phyloP scores from a whole-genome alignment of 2,888 invertebrate species.

The Apamea sordens region DNA sequence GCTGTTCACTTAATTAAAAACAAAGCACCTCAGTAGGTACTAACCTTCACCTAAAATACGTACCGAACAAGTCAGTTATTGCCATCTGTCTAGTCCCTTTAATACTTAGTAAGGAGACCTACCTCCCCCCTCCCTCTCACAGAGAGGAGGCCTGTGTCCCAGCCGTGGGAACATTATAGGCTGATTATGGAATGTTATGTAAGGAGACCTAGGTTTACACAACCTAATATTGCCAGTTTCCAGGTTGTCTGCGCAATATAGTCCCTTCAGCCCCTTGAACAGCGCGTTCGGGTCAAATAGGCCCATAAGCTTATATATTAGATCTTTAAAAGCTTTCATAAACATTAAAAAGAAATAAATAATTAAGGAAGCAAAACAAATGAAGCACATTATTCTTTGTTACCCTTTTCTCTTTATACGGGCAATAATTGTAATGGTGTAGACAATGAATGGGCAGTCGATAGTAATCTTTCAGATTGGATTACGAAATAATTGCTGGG shows the following conservation, averaged over 20 bases:
- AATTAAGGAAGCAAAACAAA: conserved; percentile 20
- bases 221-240: conserved; percentile 4
- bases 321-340: neutral
- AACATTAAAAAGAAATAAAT: conserved; percentile 32
- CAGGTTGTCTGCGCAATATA: neutral
- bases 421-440: conserved; percentile 21
- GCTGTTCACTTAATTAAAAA: neutral
- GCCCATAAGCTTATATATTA: conserved; percentile 6
- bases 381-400: conserved; percentile 11
- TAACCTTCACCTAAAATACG: neutral
- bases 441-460: conserved; percentile 26
- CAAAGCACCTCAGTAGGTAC: neutral
- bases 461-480: conserved; percentile 44
- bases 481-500: conserved; percentile 53
- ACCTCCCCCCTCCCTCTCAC: too few species aligned
- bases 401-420: conserved; percentile 16
- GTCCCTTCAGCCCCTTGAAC: neutral
- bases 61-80: neutral
- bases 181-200: too few species aligned
- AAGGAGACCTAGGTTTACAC: neutral
- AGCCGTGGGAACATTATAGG: too few species aligned
- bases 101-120: neutral
- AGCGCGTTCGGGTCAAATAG: neutral
- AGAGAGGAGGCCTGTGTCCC: too few species aligned
- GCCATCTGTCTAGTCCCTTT: neutral